Conservation (phyloP, 2,113 vertebrate genomes). For the Protomyctophum bolini region DNA sequence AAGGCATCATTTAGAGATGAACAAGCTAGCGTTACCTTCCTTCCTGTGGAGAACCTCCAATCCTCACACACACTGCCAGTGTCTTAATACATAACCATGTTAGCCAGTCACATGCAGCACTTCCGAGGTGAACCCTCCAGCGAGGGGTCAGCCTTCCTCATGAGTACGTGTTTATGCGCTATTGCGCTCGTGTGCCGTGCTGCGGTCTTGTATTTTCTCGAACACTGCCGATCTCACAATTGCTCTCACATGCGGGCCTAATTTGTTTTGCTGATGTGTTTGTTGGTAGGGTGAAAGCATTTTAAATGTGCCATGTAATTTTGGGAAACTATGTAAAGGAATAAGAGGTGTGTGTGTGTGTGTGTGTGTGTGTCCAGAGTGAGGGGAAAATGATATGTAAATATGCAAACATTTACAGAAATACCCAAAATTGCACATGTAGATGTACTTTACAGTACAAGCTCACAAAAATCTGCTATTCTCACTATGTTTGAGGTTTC, state of each 20-base stretch:
- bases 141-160: conserved; percentile 36
- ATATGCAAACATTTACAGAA: too few relatives aligned
- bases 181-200: conserved; percentile 9
- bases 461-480: too few relatives aligned
- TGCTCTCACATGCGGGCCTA: conserved; percentile 74
- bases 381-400: neutral
- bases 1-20: conserved; percentile 40
- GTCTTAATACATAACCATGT: conserved; percentile 41
- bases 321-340: conserved; percentile 39
- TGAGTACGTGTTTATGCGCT: conserved; percentile 55
- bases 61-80: conserved; percentile 37
- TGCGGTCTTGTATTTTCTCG: conserved; percentile 56
- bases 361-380: conserved; percentile 9
- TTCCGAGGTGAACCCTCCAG: conserved; percentile 34
- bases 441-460: too few relatives aligned
- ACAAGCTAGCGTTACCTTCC: conserved; percentile 12
- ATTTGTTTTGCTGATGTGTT: conserved; percentile 75
- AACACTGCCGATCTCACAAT: conserved; percentile 57
- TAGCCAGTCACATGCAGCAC: conserved; percentile 54
- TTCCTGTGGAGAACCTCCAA: too few relatives aligned
- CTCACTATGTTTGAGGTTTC: too few relatives aligned
- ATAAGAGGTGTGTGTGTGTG: conserved; percentile 29
- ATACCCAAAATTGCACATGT: too few relatives aligned
- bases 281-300: conserved; percentile 35
- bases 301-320: conserved; percentile 41